phyloP scores from a whole-genome alignment of 2,888 invertebrate species.

The Tetropium fuscum region DNA sequence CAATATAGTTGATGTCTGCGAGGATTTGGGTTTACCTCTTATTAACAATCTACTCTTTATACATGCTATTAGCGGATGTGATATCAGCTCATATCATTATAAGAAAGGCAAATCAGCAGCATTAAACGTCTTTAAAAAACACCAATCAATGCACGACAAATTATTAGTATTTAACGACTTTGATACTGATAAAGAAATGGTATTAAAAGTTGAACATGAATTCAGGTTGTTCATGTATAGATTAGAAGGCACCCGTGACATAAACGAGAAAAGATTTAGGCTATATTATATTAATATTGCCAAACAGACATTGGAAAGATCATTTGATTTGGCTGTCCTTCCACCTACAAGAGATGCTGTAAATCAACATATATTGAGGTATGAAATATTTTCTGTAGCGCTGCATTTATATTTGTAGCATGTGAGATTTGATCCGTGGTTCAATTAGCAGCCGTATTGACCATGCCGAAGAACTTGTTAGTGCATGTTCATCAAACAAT shows the following conservation, averaged over 20 bases:
- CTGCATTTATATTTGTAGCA: no score
- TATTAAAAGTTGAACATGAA: not conserved
- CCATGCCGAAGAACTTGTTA: constrained; percentile 3
- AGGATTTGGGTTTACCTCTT: constrained; percentile 3
- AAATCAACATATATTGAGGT: not conserved
- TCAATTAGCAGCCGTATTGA: constrained; percentile 2
- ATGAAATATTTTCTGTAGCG: no score
- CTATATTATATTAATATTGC: not conserved
- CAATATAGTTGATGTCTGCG: not conserved
- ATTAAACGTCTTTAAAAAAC: not conserved
- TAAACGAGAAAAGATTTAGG: not conserved
- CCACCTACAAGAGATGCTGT: not conserved
- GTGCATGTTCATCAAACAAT: constrained; percentile 9
- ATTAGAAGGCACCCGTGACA: not conserved
- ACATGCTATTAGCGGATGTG: not conserved
- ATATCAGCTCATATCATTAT: not conserved
- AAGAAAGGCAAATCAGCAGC: constrained; percentile 3
- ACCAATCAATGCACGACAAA: not conserved
- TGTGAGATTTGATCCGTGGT: no score
- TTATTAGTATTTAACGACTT: not conserved
- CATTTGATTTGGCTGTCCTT: not conserved
- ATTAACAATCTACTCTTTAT: constrained; percentile 1
- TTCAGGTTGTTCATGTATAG: not conserved
- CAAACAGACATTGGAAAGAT: not conserved
- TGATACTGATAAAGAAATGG: not conserved